Percentiles rank a stretch among this genome's conserved stretches.
Evolutionary conservation across 2,888 invertebrate genomes (phyloP).

Genomic region (Nemoura dubitans): DNA sequence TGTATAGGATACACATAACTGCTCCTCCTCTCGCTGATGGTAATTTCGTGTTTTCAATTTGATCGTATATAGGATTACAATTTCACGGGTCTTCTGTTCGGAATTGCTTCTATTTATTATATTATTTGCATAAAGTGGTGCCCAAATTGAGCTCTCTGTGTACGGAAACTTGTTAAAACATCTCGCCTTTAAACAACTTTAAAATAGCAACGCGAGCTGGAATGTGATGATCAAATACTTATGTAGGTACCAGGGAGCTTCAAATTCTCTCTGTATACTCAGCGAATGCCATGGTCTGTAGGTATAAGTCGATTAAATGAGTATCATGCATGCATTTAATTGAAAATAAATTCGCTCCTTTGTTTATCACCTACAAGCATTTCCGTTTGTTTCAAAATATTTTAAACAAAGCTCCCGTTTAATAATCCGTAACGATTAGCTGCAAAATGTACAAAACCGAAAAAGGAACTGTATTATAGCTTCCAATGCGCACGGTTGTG

Average conservation of each 20-base stretch:
- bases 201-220: not conserved
- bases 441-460: not conserved
- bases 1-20: not conserved
- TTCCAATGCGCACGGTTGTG: not conserved
- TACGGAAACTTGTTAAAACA: constrained; percentile 18
- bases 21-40: constrained; percentile 28
- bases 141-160: not conserved
- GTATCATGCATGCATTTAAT: no score
- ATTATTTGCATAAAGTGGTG: constrained; percentile 28
- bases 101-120: not conserved
- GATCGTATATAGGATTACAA: constrained; percentile 35
- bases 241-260: no score
- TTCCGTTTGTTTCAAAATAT: constrained; percentile 7
- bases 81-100: constrained; percentile 1
- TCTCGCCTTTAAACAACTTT: not conserved
- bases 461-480: not conserved
- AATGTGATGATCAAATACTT: no score
- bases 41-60: constrained; percentile 38
- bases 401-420: not conserved
- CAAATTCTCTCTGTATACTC: no score
- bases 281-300: no score
- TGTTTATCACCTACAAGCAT: not conserved
- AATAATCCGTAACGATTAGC: not conserved
- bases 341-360: no score
- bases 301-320: no score